These are phyloP conservation scores for Drosophila chauvacae DNA, from an alignment of 1,140 invertebrate species.

Conservation along the genomic window DNA sequence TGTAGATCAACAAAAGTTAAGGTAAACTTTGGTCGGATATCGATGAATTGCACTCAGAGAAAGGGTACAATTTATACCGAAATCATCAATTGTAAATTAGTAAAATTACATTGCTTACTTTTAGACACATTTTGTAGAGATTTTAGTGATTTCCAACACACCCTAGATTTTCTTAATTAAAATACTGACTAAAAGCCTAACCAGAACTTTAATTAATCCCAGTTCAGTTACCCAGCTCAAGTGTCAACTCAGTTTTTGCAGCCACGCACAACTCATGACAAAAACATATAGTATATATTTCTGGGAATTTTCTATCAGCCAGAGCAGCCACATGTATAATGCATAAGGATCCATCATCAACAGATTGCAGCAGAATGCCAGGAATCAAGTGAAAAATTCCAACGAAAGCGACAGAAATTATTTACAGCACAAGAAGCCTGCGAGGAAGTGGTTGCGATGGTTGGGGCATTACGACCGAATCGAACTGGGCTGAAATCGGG, in stretches of 20 bases:
- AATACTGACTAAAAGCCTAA: not conserved
- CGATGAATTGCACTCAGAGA: conserved; percentile 3
- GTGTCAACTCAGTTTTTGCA: conserved; percentile 25
- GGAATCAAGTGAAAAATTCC: conserved; percentile 46
- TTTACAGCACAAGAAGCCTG: conserved; percentile 27
- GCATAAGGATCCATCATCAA: conserved; percentile 50
- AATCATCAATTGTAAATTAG: no score
- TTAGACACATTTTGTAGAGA: not conserved
- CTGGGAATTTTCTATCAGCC: conserved; percentile 48
- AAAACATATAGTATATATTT: conserved; percentile 26
- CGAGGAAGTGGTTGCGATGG: not conserved
- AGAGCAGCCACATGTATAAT: conserved; percentile 36
- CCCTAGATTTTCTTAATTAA: not conserved
- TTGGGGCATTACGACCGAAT: not conserved
- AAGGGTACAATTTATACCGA: not conserved
- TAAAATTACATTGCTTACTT: not conserved
- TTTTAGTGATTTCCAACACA: no score
- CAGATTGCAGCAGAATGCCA: conserved; percentile 44
- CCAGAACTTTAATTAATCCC: conserved; percentile 7
- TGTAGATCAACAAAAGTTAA: conserved; percentile 28
- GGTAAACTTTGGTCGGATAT: conserved; percentile 28
- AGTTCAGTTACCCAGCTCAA: conserved; percentile 11
- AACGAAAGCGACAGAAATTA: conserved; percentile 42
- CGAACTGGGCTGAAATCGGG: conserved; percentile 15
- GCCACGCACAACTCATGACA: conserved; percentile 28